phyloP scores from a whole-genome alignment of 2,113 vertebrate species.

The Piprites chloris region DNA sequence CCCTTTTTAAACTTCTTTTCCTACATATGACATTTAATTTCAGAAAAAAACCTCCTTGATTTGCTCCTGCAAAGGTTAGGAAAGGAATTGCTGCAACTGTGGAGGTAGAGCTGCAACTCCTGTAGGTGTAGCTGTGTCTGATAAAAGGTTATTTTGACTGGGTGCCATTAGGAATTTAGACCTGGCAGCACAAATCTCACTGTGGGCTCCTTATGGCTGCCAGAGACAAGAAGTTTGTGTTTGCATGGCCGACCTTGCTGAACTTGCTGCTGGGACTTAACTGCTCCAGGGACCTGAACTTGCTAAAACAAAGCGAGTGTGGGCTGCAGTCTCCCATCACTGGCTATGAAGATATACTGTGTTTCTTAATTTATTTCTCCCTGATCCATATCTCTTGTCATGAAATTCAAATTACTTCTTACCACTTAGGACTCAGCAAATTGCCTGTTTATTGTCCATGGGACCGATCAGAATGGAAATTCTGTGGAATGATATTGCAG shows the following conservation, averaged over 20 bases:
- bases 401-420: constrained; percentile 32
- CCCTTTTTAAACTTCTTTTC: background rate
- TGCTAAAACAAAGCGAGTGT: background rate
- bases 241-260: background rate
- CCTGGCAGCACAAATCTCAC: background rate
- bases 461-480: background rate
- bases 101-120: background rate
- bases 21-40: background rate
- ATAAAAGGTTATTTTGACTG: background rate
- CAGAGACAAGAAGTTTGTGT: background rate
- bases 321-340: background rate
- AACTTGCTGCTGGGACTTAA: background rate
- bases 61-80: background rate
- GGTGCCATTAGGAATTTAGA: background rate
- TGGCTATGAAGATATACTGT: background rate
- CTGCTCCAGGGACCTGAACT: background rate
- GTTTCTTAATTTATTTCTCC: constrained; percentile 28
- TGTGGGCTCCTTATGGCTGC: background rate
- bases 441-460: background rate
- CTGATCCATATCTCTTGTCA: background rate
- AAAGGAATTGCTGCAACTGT: background rate
- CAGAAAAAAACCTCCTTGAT: background rate
- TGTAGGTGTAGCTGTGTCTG: background rate
- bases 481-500: background rate
- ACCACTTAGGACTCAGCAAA: background rate